Conservation (phyloP, 2,888 invertebrate species). For the Bellardia pandia region DNA sequence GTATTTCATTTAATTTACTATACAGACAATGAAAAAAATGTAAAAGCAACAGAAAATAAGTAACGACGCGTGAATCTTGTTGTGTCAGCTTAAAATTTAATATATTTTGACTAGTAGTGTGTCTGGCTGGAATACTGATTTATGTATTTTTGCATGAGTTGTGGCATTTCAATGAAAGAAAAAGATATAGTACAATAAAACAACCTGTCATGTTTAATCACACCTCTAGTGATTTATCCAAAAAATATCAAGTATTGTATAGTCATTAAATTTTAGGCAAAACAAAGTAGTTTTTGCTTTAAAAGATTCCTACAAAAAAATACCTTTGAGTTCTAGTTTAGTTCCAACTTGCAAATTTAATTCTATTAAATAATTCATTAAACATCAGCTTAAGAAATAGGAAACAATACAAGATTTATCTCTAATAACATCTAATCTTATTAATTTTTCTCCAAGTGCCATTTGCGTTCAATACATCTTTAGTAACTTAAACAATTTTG, state of each 20-base stretch:
- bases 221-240: background rate
- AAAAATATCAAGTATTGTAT: background rate
- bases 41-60: background rate
- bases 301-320: too few species aligned
- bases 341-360: too few species aligned
- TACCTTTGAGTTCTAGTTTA: too few species aligned
- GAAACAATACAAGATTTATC: background rate
- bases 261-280: background rate
- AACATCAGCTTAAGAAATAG: background rate
- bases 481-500: background rate
- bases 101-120: conserved; percentile 34
- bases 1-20: conserved; percentile 26
- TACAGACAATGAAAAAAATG: background rate
- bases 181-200: background rate
- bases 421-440: background rate
- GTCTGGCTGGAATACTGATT: conserved; percentile 53
- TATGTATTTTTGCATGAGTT: background rate
- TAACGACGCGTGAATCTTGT: conserved; percentile 46
- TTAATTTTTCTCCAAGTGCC: background rate
- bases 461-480: conserved; percentile 1
- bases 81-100: conserved; percentile 57
- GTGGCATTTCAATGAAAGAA: background rate
- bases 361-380: background rate
- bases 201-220: background rate
- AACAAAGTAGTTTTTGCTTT: background rate